Evolutionary conservation across 1,140 invertebrate genomes (phyloP).

Genomic region (Campoletis sonorensis): DNA sequence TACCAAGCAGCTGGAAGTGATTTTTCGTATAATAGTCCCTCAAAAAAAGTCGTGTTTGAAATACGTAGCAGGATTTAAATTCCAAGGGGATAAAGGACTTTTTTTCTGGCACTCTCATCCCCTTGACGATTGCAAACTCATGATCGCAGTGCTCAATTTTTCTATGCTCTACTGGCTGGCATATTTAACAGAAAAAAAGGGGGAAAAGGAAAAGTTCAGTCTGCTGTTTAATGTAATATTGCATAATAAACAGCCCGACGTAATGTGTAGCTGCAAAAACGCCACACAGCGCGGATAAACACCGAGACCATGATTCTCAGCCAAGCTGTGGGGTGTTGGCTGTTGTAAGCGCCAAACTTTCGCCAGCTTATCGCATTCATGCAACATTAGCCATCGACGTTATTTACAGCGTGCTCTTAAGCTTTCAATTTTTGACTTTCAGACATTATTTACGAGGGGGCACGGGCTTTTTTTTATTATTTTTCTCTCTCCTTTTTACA

Average conservation of each 20-base stretch:
- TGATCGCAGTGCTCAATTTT: neutral
- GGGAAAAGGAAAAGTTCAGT: neutral
- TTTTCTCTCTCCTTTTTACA: conserved; percentile 13
- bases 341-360: conserved; percentile 37
- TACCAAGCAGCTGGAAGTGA: conserved; percentile 11
- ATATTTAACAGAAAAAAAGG: neutral
- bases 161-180: neutral
- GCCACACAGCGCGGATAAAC: conserved; percentile 28
- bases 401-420: conserved; percentile 67
- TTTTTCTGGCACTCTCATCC: neutral
- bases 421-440: conserved; percentile 62
- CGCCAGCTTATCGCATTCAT: conserved; percentile 74
- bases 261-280: neutral
- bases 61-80: neutral
- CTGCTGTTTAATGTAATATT: neutral
- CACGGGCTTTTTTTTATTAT: too few relatives aligned
- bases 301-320: neutral
- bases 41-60: conserved; percentile 6
- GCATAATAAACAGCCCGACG: neutral
- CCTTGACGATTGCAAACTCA: neutral
- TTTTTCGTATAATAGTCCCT: neutral
- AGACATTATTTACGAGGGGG: conserved; percentile 44
- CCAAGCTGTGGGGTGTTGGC: neutral
- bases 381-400: conserved; percentile 74
- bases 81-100: neutral